Base-by-base conservation (phyloP, 2,888 invertebrate species). In the Drosophila percnosoma region DNA sequence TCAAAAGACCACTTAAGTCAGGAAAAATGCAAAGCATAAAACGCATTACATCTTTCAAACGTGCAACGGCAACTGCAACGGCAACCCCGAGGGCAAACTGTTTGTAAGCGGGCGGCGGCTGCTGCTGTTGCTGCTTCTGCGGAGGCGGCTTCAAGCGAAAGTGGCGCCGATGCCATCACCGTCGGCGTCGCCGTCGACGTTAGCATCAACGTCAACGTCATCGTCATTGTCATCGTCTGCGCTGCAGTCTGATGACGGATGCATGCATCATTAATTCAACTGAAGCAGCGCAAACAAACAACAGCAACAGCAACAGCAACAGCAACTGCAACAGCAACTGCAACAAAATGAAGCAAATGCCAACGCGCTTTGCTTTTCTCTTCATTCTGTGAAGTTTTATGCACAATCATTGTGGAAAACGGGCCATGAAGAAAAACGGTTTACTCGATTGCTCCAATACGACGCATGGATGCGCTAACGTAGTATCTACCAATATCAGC, bases 201-300 rank as follows among this genome's bases (percentile, higher is more conserved):
- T 52, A 21, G 6, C 49, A 18, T 38, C 65, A 54, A 18, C 68
- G 58, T 65, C 57, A 31, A 15, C 65, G 48, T 74, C 49, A 33
- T 18, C 74, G 61, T 79, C 62, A 29, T 57, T 75, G 71, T 74
- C 72, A 53, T 42, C 69, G 82, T 62, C 71, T 64, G 68, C 59
- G 73, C 61, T 78, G 82, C 82, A 79, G 66, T 80, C 76, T 75
- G 90, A 86, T 89, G 90, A 89, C 89, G 89, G 89, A 89, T 89
- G 90, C 84, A 84, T 82, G 90, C 89, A 88, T 90, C 90, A 89
- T 89, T 89, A 89, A 90, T 89, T 87, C 80, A 87, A 73, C 79
- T 72, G 65, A 70, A 73, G 66, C 74, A 80, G 55, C 68, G 55
- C 66, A 63, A 62, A 68, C 53, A 64, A 75, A 40, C 58, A 64